These are phyloP conservation scores for Cariama cristata DNA, from an alignment of 2,113 vertebrate species.

Conservation along the genomic window DNA sequence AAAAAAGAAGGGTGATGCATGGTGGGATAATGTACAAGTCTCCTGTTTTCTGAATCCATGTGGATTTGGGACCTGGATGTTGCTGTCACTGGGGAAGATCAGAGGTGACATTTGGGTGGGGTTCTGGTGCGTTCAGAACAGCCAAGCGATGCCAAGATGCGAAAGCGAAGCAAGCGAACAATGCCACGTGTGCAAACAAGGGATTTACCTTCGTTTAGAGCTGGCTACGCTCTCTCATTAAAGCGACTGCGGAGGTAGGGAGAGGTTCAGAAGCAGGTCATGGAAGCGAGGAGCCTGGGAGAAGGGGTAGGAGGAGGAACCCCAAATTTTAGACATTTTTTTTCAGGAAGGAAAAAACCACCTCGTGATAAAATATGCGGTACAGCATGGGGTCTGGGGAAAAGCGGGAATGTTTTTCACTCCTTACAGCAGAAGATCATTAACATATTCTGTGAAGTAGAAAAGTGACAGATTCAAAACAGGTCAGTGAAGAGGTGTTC, in stretches of 20 bases:
- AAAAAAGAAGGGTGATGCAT: not conserved
- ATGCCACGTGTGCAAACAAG: not conserved
- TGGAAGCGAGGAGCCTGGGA: not conserved
- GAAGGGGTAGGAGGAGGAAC: not conserved
- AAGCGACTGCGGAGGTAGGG: rapidly evolving
- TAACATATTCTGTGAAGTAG: not conserved
- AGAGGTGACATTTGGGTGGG: not conserved
- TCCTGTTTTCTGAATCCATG: not conserved
- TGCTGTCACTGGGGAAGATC: not conserved
- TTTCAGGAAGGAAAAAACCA: not conserved
- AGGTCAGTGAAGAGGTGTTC: rapidly evolving
- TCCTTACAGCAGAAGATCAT: not conserved
- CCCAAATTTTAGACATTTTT: not conserved
- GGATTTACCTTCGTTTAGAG: not conserved
- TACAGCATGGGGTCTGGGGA: not conserved
- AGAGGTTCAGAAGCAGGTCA: not conserved
- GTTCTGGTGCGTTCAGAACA: not conserved
- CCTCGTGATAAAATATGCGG: not conserved
- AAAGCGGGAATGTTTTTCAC: rapidly evolving
- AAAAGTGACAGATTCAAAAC: not conserved
- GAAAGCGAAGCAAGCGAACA: rapidly evolving
- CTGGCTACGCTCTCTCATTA: rapidly evolving
- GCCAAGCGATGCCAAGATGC: not conserved
- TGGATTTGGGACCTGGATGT: not conserved
- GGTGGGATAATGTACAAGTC: rapidly evolving